Conservation (phyloP, 2,113 vertebrate genomes). For the Tragelaphus imberbis region DNA sequence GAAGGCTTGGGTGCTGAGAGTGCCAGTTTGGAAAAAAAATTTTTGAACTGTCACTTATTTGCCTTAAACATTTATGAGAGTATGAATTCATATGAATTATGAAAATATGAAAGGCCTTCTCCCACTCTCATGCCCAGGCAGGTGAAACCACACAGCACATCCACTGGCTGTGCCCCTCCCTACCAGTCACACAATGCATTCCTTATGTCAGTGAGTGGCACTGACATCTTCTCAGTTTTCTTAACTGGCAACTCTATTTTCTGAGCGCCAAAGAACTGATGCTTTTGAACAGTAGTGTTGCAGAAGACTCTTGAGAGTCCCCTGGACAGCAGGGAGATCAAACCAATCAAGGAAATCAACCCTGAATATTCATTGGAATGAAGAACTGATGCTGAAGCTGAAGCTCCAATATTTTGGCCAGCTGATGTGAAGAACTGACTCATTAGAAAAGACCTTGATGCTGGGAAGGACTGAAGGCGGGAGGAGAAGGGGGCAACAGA, state of each 20-base stretch:
- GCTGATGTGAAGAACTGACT: not conserved
- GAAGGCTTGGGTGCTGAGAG: not conserved
- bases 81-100: not conserved
- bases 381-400: not conserved
- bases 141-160: not conserved
- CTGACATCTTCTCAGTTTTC: not conserved
- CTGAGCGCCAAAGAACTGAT: not conserved
- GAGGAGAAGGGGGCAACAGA: not conserved
- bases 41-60: not conserved
- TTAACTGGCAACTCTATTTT: not conserved
- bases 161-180: not conserved
- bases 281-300: not conserved
- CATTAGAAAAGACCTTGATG: not conserved
- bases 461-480: not conserved
- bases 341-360: not conserved
- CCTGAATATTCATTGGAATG: not conserved
- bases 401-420: not conserved
- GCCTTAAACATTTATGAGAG: not conserved
- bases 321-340: not conserved
- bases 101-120: not conserved
- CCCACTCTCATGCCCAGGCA: not conserved
- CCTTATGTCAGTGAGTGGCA: not conserved
- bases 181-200: rapidly evolving
- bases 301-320: not conserved
- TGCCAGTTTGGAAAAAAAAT: not conserved